Evolutionary conservation across 2,113 vertebrate species (phyloP), one percentile per base, ranked within the genome.

Genomic region (Phalacrocorax brasilianus): DNA sequence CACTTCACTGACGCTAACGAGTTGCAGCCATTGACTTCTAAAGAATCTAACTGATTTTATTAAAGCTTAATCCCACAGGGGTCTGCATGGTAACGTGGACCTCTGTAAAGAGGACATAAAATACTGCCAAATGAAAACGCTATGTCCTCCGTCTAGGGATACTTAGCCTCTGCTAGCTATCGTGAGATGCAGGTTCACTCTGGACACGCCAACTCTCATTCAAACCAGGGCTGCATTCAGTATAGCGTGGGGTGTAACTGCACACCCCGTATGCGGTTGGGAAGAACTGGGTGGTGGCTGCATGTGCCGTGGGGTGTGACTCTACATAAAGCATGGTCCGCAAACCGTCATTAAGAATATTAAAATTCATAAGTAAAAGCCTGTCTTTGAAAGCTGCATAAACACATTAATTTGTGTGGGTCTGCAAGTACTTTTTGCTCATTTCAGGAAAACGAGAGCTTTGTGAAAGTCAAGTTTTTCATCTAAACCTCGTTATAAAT

Each of bases 41-140:
- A 71, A 55, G 78, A 85, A 94, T 35, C 19, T 11, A 90, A 88
- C 42, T 56, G 44, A 78, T 93, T 93, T 95, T 89, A 92, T 91
- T 89, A 77, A 63, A 89, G 67, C 33, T 86, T 74, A 80, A 73
- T 93, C 59, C 70, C 78, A n/a, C 18, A 16, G 66, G 58, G 17
- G 56, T 40, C 82, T 76, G 45, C 33, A 76, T 17, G 61, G 49
- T 82, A 75, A 72, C 0, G 0, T 11, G 11, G n/a, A 75, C 32
- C n/a, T 93, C 49, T 66, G 12, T 18, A 47, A 83, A 75, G 49
- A 85, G 40, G 73, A 47, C 24, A 68, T 58, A 62, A 91, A 91
- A 52, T 45, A n/a, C 49, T n/a, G 50, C 30, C 49, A 73, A 26
- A 91, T 56, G 45, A 78, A 78, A 75, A 50, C 0, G 11, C 17